Percentiles rank a stretch among this genome's conserved stretches.
Evolutionary conservation across 2,888 invertebrate genomes (phyloP).

Genomic region (Catonia carolina): DNA sequence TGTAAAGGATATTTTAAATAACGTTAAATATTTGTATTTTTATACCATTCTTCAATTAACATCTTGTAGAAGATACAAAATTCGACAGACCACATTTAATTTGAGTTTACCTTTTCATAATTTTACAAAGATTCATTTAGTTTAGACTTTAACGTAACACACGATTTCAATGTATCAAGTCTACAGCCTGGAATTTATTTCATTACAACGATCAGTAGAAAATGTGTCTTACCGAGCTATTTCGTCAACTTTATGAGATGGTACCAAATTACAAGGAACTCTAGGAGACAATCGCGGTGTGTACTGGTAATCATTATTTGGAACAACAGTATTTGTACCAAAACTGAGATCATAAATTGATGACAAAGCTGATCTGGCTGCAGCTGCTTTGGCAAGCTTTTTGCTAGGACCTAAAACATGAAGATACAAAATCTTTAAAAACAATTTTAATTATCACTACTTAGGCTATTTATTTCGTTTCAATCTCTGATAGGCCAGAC

Average conservation of each 20-base stretch:
- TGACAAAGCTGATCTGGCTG: conserved; percentile 77
- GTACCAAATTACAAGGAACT: conserved; percentile 11
- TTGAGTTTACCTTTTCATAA: too few species aligned
- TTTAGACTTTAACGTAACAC: background rate
- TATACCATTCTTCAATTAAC: too few species aligned
- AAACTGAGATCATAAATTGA: conserved; percentile 42
- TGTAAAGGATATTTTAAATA: too few species aligned
- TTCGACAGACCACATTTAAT: too few species aligned
- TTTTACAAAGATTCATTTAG: too few species aligned
- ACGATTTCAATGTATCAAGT: background rate
- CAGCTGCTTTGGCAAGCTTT: conserved; percentile 83
- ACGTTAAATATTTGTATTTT: too few species aligned
- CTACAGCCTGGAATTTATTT: background rate
- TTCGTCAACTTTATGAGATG: conserved; percentile 53
- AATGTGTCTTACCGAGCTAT: conserved; percentile 60
- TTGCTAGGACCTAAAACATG: conserved; percentile 73
- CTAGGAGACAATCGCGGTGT: background rate
- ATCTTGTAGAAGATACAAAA: too few species aligned
- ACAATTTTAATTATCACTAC: too few species aligned
- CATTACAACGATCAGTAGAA: too few species aligned
- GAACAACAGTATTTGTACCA: conserved; percentile 23
- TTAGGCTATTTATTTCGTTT: too few species aligned
- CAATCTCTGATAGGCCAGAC: too few species aligned
- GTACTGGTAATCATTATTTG: background rate
- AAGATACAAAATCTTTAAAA: background rate